These are phyloP conservation scores for Suillia variegata DNA, from an alignment of 2,888 invertebrate genomes.

Conservation along the genomic window DNA sequence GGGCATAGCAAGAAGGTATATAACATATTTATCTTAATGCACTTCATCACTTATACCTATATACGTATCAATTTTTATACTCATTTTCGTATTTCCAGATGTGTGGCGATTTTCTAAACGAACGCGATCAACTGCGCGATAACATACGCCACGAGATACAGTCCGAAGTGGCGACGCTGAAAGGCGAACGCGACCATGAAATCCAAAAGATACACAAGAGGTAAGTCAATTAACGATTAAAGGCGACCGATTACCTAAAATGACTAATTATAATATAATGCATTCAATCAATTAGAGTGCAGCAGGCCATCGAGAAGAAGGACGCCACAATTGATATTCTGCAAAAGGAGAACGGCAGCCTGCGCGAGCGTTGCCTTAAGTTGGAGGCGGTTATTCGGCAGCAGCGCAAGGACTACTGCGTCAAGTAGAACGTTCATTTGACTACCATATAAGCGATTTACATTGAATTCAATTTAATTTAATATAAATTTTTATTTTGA, in stretches of 20 bases:
- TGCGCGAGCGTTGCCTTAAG: conserved; percentile 74
- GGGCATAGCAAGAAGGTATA: conserved; percentile 68
- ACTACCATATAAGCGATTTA: background rate
- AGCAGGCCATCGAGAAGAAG: conserved; percentile 79
- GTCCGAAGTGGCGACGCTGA: conserved; percentile 67
- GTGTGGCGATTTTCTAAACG: conserved; percentile 64
- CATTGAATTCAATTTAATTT: background rate
- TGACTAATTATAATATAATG: conserved; percentile 24
- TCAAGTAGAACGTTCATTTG: conserved; percentile 45
- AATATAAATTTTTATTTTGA: background rate
- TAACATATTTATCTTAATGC: background rate
- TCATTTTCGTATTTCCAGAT: no score
- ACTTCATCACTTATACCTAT: background rate
- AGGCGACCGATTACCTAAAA: no score
- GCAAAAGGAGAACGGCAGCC: conserved; percentile 71
- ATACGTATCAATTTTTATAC: background rate
- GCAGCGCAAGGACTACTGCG: conserved; percentile 73
- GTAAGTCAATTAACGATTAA: conserved; percentile 60
- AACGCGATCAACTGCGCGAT: conserved; percentile 66
- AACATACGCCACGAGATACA: conserved; percentile 69
- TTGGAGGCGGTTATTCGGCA: conserved; percentile 78
- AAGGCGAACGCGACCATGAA: conserved; percentile 74
- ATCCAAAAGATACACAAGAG: conserved; percentile 81
- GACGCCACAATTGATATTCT: conserved; percentile 77
- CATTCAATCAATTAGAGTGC: conserved; percentile 66